A percentile compares a stretch with the other conserved stretches of the same genome.
Conservation (phyloP, 2,888 invertebrate species). For the Cataglyphis cursor region DNA sequence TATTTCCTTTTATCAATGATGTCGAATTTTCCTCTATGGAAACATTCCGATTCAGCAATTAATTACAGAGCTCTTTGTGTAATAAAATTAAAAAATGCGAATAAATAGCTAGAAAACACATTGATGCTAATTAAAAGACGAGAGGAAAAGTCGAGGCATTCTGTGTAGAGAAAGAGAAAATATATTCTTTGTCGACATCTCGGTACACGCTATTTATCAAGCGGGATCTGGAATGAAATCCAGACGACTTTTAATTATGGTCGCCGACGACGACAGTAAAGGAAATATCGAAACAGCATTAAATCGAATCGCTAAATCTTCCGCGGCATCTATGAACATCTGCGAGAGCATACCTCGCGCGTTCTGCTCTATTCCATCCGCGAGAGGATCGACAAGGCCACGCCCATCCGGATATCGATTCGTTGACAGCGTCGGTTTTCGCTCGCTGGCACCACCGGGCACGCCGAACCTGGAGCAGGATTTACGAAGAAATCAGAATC, state of each 20-base stretch:
- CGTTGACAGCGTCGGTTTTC: slow-evolving; percentile 80
- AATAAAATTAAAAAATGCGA: neutral
- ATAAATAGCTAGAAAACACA: neutral
- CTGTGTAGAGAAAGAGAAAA: neutral
- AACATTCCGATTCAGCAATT: neutral
- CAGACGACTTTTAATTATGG: slow-evolving; percentile 40
- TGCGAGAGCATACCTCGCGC: slow-evolving; percentile 55
- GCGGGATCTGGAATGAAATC: slow-evolving; percentile 17
- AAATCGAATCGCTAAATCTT: slow-evolving; percentile 56
- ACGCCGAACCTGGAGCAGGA: slow-evolving; percentile 62
- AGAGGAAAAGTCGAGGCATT: no score
- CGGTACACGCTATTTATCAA: slow-evolving; percentile 18
- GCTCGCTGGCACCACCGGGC: slow-evolving; percentile 64
- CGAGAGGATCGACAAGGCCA: slow-evolving; percentile 80
- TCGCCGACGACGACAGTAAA: slow-evolving; percentile 2
- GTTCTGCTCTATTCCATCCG: slow-evolving; percentile 75
- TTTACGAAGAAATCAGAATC: slow-evolving; percentile 56
- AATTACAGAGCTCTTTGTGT: neutral
- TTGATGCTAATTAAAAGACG: neutral
- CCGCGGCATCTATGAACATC: slow-evolving; percentile 51
- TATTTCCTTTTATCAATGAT: slow-evolving; percentile 12
- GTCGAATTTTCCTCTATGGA: neutral
- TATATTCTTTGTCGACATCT: neutral
- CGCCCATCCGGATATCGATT: slow-evolving; percentile 82
- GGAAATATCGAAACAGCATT: slow-evolving; percentile 12